phyloP scores from a whole-genome alignment of 2,113 vertebrate species.

The Rhea pennata region DNA sequence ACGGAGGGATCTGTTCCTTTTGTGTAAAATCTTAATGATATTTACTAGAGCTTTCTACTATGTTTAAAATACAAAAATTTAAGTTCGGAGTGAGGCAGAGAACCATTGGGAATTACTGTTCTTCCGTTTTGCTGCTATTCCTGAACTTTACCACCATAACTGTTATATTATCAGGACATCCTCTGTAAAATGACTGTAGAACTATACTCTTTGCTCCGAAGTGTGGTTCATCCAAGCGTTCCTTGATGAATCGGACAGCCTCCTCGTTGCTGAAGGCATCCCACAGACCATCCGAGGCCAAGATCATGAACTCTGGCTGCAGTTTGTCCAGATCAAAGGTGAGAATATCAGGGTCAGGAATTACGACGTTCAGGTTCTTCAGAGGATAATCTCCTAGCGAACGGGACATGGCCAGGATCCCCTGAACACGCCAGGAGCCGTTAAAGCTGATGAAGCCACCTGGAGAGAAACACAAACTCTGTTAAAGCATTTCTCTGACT shows the following conservation, averaged over 20 bases:
- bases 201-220: conserved; percentile 98
- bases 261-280: conserved; percentile 99
- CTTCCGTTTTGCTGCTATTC: conserved; percentile 85
- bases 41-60: conserved; percentile 50
- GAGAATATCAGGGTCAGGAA: conserved; percentile 93
- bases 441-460: conserved; percentile 99
- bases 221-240: conserved; percentile 95
- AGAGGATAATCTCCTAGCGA: conserved; percentile 96
- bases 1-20: not conserved
- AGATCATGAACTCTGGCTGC: conserved; percentile 97
- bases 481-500: not conserved
- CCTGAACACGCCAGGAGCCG: conserved; percentile 97
- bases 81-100: conserved; percentile 59
- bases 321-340: conserved; percentile 97
- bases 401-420: conserved; percentile 97
- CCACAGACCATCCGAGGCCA: conserved; percentile 97
- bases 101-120: conserved; percentile 73
- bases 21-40: conserved; percentile 46
- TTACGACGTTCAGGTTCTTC: conserved; percentile 96
- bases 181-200: conserved; percentile 97
- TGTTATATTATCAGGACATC: conserved; percentile 98
- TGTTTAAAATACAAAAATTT: conserved; percentile 43
- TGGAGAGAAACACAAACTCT: conserved; percentile 65
- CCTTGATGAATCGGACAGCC: conserved; percentile 94
- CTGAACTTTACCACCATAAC: conserved; percentile 99